phyloP scores from a whole-genome alignment of 1,140 invertebrate species.

The Drosophila funebris region DNA sequence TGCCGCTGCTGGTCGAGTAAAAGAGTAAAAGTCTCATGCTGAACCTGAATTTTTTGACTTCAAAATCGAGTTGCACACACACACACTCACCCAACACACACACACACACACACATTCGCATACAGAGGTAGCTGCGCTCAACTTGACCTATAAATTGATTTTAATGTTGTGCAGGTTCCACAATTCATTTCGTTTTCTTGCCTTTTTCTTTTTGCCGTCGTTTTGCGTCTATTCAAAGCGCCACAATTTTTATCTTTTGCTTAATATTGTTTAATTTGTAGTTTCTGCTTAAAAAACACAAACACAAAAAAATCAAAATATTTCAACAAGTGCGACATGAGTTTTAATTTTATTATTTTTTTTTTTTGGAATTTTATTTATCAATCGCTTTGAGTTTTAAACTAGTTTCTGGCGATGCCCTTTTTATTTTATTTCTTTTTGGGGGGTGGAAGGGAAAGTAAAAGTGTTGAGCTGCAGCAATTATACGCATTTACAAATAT shows the following conservation, averaged over 20 bases:
- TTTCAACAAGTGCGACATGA: slow-evolving; percentile 59
- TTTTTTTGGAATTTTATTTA: slow-evolving; percentile 10
- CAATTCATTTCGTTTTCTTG: slow-evolving; percentile 31
- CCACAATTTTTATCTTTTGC: slow-evolving; percentile 19
- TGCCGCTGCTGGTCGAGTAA: slow-evolving; percentile 63
- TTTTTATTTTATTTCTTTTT: slow-evolving; percentile 41
- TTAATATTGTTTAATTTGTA: slow-evolving; percentile 20
- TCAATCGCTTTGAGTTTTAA: slow-evolving; percentile 41
- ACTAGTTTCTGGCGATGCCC: slow-evolving; percentile 54
- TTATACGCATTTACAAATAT: slow-evolving; percentile 60
- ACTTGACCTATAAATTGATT: slow-evolving; percentile 82
- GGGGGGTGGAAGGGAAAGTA: slow-evolving; percentile 52
- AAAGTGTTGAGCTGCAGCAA: slow-evolving; percentile 69
- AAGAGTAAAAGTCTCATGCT: slow-evolving; percentile 42
- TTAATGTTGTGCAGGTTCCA: slow-evolving; percentile 77
- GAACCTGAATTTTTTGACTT: slow-evolving; percentile 71
- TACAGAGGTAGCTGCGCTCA: slow-evolving; percentile 48
- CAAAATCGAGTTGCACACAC: slow-evolving; percentile 39
- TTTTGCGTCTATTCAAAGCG: slow-evolving; percentile 34
- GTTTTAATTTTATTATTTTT: slow-evolving; percentile 7
- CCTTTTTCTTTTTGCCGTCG: slow-evolving; percentile 39
- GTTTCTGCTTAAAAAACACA: slow-evolving; percentile 35
- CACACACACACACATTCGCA: slow-evolving; percentile 9
- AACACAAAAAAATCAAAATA: too few species aligned
- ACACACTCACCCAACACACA: slow-evolving; percentile 19